A percentile compares a stretch with the other conserved stretches of the same genome.
These are phyloP conservation scores for Tiphia femorata DNA, from an alignment of 2,888 invertebrate genomes.

Conservation along the genomic window DNA sequence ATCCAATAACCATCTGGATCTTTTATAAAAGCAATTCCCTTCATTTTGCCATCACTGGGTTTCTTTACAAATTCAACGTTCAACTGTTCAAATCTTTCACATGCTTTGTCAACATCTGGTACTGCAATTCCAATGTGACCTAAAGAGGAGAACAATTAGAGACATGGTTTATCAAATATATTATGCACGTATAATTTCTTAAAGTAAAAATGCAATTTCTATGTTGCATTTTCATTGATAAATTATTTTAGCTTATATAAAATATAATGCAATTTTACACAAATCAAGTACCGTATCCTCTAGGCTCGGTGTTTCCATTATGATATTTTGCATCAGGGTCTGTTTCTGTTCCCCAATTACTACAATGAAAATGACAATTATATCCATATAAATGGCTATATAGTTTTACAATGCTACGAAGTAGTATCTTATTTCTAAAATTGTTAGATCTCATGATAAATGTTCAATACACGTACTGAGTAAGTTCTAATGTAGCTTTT, in stretches of 20 bases:
- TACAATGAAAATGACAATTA: conserved; percentile 68
- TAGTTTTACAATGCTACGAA: conserved; percentile 1
- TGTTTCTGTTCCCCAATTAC: conserved; percentile 95
- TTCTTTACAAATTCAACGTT: conserved; percentile 92
- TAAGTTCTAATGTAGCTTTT: conserved; percentile 90
- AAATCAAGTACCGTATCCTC: conserved; percentile 92
- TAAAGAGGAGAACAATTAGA: conserved; percentile 58
- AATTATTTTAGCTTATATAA: background rate
- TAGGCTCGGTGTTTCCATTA: conserved; percentile 90
- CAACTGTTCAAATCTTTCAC: conserved; percentile 86
- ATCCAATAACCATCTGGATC: conserved; percentile 99
- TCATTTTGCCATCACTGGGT: conserved; percentile 94
- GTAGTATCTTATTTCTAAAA: conserved; percentile 3
- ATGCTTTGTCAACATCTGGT: conserved; percentile 89
- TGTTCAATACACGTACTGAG: conserved; percentile 80
- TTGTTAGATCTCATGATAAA: background rate
- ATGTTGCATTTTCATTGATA: background rate
- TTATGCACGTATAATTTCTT: background rate
- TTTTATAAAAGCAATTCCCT: conserved; percentile 92
- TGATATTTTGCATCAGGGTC: conserved; percentile 85
- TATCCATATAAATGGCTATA: background rate
- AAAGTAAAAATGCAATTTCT: background rate
- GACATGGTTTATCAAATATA: conserved; percentile 1
- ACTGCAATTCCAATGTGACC: conserved; percentile 94
- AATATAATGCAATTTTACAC: conserved; percentile 53